Percentiles rank a stretch among this genome's conserved stretches.
phyloP scores from a whole-genome alignment of 2,888 invertebrate species.

The Cynaeus angustus region DNA sequence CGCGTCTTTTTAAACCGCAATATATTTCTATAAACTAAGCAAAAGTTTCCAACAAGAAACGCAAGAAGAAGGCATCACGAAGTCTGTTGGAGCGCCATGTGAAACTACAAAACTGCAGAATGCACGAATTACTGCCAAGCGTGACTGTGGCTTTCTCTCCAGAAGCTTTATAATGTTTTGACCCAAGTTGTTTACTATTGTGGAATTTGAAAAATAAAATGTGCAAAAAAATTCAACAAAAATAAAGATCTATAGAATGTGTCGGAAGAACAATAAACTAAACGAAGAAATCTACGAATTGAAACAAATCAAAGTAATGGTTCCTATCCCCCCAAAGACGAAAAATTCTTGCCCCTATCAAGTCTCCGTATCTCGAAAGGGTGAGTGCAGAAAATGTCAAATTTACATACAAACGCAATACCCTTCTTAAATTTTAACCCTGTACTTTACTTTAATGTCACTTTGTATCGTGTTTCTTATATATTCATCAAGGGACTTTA shows the following conservation, averaged over 20 bases:
- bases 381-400: slow-evolving; percentile 54
- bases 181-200: background rate
- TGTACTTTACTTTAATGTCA: slow-evolving; percentile 68
- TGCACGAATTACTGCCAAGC: slow-evolving; percentile 9
- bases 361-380: slow-evolving; percentile 28
- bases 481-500: slow-evolving; percentile 71
- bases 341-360: background rate
- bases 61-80: background rate
- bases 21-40: slow-evolving; percentile 3
- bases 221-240: too few species aligned
- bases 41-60: background rate
- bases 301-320: background rate
- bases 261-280: too few species aligned
- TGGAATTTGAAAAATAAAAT: too few species aligned
- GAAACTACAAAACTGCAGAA: slow-evolving; percentile 9
- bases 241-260: too few species aligned
- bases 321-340: slow-evolving; percentile 1
- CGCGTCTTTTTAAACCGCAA: too few species aligned
- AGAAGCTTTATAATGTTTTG: background rate
- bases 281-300: too few species aligned
- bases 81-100: background rate
- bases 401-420: slow-evolving; percentile 66
- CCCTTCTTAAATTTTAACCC: slow-evolving; percentile 69
- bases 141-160: slow-evolving; percentile 2
- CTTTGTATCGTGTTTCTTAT: slow-evolving; percentile 70